Conservation (phyloP, 2,113 vertebrate species). For the Theristicus caerulescens region DNA sequence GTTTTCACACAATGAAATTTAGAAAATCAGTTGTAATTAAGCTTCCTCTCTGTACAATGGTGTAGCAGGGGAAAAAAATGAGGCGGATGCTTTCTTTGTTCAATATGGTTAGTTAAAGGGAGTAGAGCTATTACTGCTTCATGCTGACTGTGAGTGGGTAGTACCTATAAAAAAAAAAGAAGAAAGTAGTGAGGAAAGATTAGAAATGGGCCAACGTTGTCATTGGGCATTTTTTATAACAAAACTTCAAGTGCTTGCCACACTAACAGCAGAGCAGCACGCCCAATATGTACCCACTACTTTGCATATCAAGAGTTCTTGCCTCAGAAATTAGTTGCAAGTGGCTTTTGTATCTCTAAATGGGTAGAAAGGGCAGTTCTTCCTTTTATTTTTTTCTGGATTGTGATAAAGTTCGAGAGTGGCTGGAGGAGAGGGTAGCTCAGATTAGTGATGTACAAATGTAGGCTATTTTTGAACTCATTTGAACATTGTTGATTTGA, state of each 20-base stretch:
- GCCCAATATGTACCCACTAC: background rate
- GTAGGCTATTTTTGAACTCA: background rate
- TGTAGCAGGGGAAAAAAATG: background rate
- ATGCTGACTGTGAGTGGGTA: background rate
- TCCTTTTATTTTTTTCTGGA: background rate
- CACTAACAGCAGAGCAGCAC: background rate
- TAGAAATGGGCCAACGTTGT: background rate
- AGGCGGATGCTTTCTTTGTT: background rate
- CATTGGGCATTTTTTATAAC: background rate
- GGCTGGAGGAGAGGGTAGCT: background rate
- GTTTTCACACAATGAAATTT: background rate
- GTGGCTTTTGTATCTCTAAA: background rate
- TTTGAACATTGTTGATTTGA: background rate
- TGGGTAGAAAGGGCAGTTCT: background rate
- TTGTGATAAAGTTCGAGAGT: background rate
- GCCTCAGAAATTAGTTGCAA: background rate
- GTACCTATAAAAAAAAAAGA: background rate
- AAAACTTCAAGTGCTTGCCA: background rate
- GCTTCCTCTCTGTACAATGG: background rate
- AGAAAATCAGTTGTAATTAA: background rate
- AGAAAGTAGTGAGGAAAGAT: background rate
- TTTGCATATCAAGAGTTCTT: background rate
- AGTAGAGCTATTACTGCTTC: background rate
- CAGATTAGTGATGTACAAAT: background rate
- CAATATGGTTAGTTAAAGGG: background rate